A percentile compares a stretch with the other conserved stretches of the same genome.
Conservation (phyloP, 2,113 vertebrate genomes). For the Anoplopoma fimbria region DNA sequence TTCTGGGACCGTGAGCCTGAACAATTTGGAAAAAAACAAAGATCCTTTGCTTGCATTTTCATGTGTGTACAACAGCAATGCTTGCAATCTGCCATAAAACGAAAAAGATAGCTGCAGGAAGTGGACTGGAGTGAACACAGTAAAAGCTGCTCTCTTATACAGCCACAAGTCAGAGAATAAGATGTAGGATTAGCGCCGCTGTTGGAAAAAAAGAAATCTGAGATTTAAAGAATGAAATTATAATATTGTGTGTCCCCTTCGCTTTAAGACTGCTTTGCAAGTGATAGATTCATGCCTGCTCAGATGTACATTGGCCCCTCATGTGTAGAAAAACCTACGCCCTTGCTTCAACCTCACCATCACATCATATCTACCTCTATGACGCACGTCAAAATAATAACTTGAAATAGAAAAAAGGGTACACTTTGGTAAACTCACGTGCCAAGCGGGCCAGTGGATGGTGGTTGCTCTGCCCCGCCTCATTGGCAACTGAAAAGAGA, state of each 20-base stretch:
- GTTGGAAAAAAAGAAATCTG: not conserved
- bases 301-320: not conserved
- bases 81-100: not conserved
- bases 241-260: not conserved
- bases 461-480: constrained; percentile 84
- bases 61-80: not conserved
- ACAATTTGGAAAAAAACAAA: constrained; percentile 14
- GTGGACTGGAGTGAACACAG: no score
- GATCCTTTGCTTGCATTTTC: not conserved
- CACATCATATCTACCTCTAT: not conserved
- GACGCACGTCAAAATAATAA: not conserved
- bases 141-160: not conserved
- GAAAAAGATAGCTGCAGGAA: not conserved
- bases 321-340: not conserved
- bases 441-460: constrained; percentile 85
- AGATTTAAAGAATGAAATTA: not conserved
- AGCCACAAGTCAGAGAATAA: not conserved
- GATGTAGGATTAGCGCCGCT: not conserved
- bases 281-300: not conserved
- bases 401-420: not conserved
- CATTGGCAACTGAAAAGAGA: constrained; percentile 89
- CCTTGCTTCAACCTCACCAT: not conserved
- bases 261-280: not conserved
- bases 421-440: constrained; percentile 83
- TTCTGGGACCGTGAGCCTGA: constrained; percentile 94